Conservation (phyloP, 23 tunicate species). For the Corella eumyota region DNA sequence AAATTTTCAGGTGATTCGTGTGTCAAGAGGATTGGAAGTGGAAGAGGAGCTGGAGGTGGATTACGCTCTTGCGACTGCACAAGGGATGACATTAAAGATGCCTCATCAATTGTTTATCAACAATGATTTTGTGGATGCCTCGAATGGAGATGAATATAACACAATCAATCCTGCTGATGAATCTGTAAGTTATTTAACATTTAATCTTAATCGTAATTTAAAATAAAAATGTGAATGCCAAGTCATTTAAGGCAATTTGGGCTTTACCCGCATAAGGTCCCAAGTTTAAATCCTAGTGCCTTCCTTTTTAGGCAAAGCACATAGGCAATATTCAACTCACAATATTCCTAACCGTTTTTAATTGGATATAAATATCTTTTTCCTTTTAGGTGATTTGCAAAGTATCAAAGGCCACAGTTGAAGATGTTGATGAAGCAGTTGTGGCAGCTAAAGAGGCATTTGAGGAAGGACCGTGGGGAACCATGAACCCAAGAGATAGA, state of each 20-base stretch:
- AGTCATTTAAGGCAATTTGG: not conserved
- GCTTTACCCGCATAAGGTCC: not conserved
- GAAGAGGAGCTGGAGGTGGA: conserved; percentile 93
- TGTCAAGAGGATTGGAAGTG: conserved; percentile 66
- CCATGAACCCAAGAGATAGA: conserved; percentile 86
- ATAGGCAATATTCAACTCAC: no score
- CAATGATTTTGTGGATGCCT: conserved; percentile 79
- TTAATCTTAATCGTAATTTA: no score
- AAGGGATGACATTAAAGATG: conserved; percentile 78
- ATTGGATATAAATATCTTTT: no score
- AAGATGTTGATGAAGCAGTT: conserved; percentile 95
- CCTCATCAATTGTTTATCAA: conserved; percentile 90
- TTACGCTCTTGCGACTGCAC: conserved; percentile 54
- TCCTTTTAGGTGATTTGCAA: conserved; percentile 68
- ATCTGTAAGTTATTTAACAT: conserved; percentile 43
- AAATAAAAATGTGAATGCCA: no score
- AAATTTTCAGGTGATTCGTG: conserved; percentile 64
- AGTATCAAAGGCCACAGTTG: conserved; percentile 92
- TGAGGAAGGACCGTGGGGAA: conserved; percentile 60
- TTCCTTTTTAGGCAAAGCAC: no score
- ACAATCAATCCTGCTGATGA: conserved; percentile 96
- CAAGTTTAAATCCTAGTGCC: no score
- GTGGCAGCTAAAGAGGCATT: conserved; percentile 94
- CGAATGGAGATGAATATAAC: conserved; percentile 72
- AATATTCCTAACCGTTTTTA: no score